Base-by-base conservation (phyloP, 2,797 vertebrate genomes). In the Limosa lapponica region DNA sequence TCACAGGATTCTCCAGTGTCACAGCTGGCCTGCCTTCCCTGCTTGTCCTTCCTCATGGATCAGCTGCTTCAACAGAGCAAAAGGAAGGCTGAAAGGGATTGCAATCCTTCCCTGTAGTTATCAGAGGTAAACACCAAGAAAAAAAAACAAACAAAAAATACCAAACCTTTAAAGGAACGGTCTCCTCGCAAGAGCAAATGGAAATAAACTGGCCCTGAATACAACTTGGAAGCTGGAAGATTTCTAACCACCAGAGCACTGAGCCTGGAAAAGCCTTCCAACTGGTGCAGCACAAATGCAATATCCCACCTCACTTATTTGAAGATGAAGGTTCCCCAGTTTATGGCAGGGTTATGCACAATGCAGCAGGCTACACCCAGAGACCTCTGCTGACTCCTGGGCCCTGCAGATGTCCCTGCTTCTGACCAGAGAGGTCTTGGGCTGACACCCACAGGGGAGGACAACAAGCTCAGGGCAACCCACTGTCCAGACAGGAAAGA, bases 351-450 rank as follows among this genome's bases (percentile, higher is more conserved):
- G 7, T 81, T 32, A 34, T 34, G 49, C 1, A 0, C 34, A 64
- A 55, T 0, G 10, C 13, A 49, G 19, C 36, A 72, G 54, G 27
- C 17, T 51, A 46, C 10, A 55, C 36, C 5, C 17, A 65, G 57
- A 0, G 4, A 62, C 5, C 3, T 51, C 1, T 23, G 27, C 34
- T 3, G 14, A 71, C 37, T 61, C 37, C 34, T 36, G 25, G 36
- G 41, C 27, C n/a, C 41, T 73, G 51, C 49, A 78, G 19, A 9
- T 23, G 2, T 27, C 55, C 32, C 58, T 67, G 41, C 49, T 58
- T 58, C 62, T 59, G 41, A 64, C 49, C 59, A 74, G 58, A 67
- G 27, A 49, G 8, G 9, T 70, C 32, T 71, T 72, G 34, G 27
- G n/a, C 7, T 32, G 54, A 80, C 25, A 54, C 4, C 8, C 32